Evolutionary conservation across 2,113 vertebrate genomes (phyloP).

Genomic region (Mobula hypostoma): DNA sequence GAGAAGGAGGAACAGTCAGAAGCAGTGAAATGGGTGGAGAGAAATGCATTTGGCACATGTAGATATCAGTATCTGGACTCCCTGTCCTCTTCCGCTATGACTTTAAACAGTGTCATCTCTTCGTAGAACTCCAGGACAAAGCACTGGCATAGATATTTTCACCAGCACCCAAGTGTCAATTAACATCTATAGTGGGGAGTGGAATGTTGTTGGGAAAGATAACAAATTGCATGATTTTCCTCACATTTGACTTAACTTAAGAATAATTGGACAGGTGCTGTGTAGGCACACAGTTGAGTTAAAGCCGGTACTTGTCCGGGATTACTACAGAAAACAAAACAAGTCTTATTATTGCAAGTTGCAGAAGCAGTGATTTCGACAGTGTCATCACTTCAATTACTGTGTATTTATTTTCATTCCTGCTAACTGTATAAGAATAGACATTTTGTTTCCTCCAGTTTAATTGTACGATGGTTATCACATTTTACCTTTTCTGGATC

Average conservation of each 20-base stretch:
- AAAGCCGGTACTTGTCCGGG: background rate
- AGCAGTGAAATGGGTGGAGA: no score
- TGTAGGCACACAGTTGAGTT: background rate
- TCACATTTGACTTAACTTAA: background rate
- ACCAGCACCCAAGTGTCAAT: background rate
- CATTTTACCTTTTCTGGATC: background rate
- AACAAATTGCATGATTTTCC: no score
- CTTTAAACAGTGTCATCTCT: no score
- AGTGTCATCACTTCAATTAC: no score
- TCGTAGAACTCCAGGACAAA: background rate
- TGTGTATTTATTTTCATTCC: background rate
- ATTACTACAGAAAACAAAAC: background rate
- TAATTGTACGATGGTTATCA: background rate
- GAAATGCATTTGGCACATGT: no score
- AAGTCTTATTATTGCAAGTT: background rate
- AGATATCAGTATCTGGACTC: no score
- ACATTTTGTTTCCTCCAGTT: background rate
- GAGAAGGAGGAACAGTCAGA: background rate
- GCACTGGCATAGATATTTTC: background rate
- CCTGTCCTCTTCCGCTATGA: no score
- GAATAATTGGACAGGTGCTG: background rate
- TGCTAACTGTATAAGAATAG: background rate
- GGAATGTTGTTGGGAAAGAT: background rate
- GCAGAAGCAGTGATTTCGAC: background rate
- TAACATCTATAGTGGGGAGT: background rate